phyloP scores from a whole-genome alignment of 2,113 vertebrate species.

The Tympanuchus pallidicinctus region DNA sequence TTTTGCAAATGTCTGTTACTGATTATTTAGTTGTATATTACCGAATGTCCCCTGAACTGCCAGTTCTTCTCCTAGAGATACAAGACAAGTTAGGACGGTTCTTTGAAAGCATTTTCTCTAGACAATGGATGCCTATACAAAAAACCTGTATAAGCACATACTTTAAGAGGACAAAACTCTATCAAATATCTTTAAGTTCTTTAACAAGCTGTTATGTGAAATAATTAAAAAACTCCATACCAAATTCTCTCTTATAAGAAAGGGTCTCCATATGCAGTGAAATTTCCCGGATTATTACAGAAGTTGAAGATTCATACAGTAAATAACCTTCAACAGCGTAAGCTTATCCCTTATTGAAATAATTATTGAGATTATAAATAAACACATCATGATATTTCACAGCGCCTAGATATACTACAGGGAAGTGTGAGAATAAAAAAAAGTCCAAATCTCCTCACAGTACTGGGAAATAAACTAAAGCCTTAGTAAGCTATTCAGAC shows the following conservation, averaged over 20 bases:
- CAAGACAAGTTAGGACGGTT: background rate
- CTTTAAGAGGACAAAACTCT: background rate
- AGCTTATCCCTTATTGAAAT: background rate
- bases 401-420: background rate
- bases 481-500: background rate
- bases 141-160: background rate
- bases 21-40: background rate
- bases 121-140: background rate
- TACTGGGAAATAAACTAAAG: slow-evolving; percentile 6
- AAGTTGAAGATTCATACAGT: background rate
- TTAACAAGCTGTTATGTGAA: background rate
- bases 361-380: background rate
- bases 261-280: background rate
- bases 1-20: background rate
- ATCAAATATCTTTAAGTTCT: background rate
- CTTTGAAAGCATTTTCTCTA: background rate
- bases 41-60: background rate
- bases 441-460: background rate
- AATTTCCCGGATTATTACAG: background rate
- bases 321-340: background rate
- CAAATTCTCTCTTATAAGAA: background rate
- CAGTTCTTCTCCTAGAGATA: background rate
- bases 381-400: background rate
- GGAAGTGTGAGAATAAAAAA: background rate
- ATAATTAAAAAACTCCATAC: background rate